phyloP scores from a whole-genome alignment of 2,888 invertebrate species.

The Microdon myrmicae region DNA sequence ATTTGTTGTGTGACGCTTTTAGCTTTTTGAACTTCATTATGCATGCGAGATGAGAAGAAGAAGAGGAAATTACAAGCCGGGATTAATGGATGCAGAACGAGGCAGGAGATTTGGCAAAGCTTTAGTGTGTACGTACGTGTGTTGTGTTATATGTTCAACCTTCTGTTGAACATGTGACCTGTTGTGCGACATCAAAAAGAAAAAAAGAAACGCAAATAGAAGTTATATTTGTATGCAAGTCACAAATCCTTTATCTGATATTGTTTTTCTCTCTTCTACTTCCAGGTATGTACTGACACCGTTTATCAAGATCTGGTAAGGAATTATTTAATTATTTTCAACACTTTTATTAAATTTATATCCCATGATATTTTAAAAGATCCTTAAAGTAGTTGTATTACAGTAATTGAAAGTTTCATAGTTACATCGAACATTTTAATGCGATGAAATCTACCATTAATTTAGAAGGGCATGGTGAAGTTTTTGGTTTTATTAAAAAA shows the following conservation, averaged over 20 bases:
- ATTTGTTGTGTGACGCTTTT: slow-evolving; percentile 47
- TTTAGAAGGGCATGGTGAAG: no score
- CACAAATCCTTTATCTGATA: no score
- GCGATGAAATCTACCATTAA: no score
- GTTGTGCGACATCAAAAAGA: background rate
- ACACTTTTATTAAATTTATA: background rate
- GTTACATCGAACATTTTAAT: no score
- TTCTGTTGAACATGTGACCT: background rate
- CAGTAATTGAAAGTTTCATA: no score
- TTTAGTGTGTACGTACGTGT: background rate
- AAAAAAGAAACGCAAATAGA: background rate
- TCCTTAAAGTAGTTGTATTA: slow-evolving; percentile 10
- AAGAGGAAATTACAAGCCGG: slow-evolving; percentile 44
- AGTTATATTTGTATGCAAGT: no score
- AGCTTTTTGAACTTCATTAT: slow-evolving; percentile 43
- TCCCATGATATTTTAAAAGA: slow-evolving; percentile 3
- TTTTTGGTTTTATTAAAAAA: no score
- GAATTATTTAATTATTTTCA: background rate
- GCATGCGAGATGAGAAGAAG: slow-evolving; percentile 43
- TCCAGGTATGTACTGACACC: slow-evolving; percentile 37
- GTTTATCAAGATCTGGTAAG: slow-evolving; percentile 31
- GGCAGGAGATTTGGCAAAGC: background rate
- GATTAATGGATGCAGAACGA: slow-evolving; percentile 36
- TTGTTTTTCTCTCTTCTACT: slow-evolving; percentile 1
- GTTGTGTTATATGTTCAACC: background rate